Percentiles rank a stretch among this genome's conserved stretches.
Conservation (phyloP, 2,888 invertebrate genomes). For the Odontothrips loti region DNA sequence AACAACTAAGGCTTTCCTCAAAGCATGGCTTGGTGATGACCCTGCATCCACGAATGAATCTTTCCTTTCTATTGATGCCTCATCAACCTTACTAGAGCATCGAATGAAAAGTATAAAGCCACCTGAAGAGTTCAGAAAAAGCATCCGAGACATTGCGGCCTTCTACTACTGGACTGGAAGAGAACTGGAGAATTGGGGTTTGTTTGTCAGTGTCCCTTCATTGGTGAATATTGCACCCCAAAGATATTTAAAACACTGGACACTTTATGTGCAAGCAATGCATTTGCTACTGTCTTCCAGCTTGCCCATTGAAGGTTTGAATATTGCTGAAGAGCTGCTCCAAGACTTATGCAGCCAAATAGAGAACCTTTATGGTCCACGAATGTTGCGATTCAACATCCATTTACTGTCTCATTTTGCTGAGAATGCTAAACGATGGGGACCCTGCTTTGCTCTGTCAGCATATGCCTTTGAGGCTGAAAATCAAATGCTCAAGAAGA, state of each 20-base stretch:
- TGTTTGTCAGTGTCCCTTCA: not conserved
- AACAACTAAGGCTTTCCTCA: not conserved
- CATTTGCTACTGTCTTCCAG: not conserved
- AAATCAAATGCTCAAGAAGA: no score
- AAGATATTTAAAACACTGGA: not conserved
- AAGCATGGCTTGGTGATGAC: not conserved
- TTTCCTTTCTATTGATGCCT: no score
- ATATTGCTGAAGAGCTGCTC: not conserved
- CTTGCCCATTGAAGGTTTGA: not conserved
- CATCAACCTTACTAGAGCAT: not conserved
- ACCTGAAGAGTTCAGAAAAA: not conserved
- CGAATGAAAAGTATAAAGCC: no score
- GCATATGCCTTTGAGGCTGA: no score
- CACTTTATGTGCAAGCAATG: not conserved
- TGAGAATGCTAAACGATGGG: no score
- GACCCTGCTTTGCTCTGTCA: no score
- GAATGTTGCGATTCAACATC: no score
- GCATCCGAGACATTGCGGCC: not conserved
- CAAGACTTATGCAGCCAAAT: not conserved
- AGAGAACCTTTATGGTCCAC: not conserved
- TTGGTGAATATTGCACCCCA: not conserved
- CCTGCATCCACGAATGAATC: no score
- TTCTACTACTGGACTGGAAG: not conserved
- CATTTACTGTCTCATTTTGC: no score
- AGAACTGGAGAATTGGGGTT: not conserved